These are phyloP conservation scores for Torymus tubicola DNA, from an alignment of 2,888 invertebrate genomes.

Conservation along the genomic window DNA sequence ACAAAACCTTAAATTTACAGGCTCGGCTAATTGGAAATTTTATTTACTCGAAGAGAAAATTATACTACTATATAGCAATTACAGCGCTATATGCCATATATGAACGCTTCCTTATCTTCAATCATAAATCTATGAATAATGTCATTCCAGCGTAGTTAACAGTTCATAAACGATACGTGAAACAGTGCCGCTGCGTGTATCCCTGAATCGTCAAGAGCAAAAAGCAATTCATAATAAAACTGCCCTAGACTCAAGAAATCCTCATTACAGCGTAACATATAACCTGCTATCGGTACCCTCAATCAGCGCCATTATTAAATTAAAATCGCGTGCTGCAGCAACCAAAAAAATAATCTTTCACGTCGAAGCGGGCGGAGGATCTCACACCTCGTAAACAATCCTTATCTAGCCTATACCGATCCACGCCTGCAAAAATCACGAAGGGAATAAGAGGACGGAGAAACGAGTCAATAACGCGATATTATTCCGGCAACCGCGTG, in stretches of 20 bases:
- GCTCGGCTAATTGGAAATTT: no score
- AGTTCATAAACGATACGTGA: not conserved
- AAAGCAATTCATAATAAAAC: slow-evolving; percentile 37
- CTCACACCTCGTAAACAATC: slow-evolving; percentile 50
- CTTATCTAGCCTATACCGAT: slow-evolving; percentile 50
- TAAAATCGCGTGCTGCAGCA: not conserved
- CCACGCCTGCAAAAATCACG: not conserved
- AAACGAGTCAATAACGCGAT: slow-evolving; percentile 49
- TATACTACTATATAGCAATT: no score
- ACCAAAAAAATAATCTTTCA: no score
- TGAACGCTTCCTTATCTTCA: not conserved
- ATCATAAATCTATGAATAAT: not conserved
- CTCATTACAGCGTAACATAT: slow-evolving; percentile 13
- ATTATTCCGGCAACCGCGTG: slow-evolving; percentile 49
- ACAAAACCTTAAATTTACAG: no score
- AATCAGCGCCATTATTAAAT: slow-evolving; percentile 50
- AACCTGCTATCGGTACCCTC: not conserved
- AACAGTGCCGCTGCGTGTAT: not conserved
- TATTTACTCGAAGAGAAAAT: no score
- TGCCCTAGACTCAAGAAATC: slow-evolving; percentile 2
- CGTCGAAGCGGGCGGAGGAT: not conserved
- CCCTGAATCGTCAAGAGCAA: no score
- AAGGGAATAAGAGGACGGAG: not conserved
- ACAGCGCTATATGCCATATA: not conserved
- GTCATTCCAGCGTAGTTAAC: not conserved